These are phyloP conservation scores for Oopsacas minuta DNA, from an alignment of 37 sponge, comb jelly and placozoan species.

Conservation along the genomic window DNA sequence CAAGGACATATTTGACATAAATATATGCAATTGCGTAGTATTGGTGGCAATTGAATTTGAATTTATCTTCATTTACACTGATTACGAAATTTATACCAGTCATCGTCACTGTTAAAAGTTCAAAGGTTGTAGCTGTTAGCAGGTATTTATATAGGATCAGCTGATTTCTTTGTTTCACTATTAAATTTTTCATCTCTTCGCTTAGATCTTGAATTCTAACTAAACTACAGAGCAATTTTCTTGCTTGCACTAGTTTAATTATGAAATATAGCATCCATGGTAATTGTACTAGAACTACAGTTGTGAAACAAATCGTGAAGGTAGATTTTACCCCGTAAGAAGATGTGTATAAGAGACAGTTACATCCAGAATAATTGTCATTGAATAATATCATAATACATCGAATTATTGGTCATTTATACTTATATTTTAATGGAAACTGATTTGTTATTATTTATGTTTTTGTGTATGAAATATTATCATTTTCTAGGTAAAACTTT, in stretches of 20 bases:
- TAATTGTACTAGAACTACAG: neutral
- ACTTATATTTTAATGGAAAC: too few species aligned
- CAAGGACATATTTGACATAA: neutral
- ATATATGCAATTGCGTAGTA: neutral
- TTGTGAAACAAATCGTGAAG: neutral
- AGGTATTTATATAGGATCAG: neutral
- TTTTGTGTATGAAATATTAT: too few species aligned
- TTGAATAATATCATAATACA: too few species aligned
- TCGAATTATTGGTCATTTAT: too few species aligned
- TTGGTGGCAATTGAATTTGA: neutral
- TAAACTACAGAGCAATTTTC: neutral
- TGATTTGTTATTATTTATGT: too few species aligned
- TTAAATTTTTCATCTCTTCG: neutral
- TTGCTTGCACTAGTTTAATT: neutral
- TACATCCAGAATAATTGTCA: too few species aligned
- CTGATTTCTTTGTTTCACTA: neutral
- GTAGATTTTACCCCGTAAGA: neutral
- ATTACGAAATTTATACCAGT: neutral
- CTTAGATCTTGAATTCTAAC: neutral
- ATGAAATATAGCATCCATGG: neutral
- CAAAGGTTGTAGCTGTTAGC: neutral
- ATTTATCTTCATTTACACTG: neutral
- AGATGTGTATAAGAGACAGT: too few species aligned
- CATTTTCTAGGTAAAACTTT: too few species aligned
- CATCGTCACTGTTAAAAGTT: neutral